Evolutionary conservation across 1,140 invertebrate species (phyloP), one percentile per base, ranked within the genome.

Genomic region (Oppia nitens): DNA sequence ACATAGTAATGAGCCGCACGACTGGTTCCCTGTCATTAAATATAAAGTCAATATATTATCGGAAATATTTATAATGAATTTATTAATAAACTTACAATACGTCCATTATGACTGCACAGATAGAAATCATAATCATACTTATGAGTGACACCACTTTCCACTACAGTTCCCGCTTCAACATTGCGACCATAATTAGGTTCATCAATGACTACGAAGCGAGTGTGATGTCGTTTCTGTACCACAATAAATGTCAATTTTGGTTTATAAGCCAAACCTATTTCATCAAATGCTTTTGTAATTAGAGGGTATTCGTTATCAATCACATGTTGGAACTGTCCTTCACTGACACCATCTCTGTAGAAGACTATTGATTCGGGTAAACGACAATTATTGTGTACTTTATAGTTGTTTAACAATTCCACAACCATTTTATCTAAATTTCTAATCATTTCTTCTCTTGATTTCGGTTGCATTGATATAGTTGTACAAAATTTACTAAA

Each of bases 111-210:
- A 57, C 76, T 77, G 52, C 83, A 82, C 60, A 94, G 73, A 70
- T 85, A 93, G 71, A 91, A 93, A 70, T 92, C 86, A 52, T 83
- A 74, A 64, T 86, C 79, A 1, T 76, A 78, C 0, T 84, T 82
- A 72, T 89, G 84, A 0, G 83, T 83, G 23, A 94, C 90, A 1
- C 74, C 66, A 0, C 75, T 81, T 66, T 94, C 89, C 0, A 93
- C 85, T 4, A 83, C 74, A 0, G 86, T 89, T 11, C 90, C 90
- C 1, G 87, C 81, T 26, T 79, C 79, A 0, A 92, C 84, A 68
- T 90, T 90, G 1, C 29, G 26, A 14, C 17, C 25, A 28, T 60
- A 12, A 1, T 40, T 17, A 3, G 21, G n/a, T 2, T 25, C 9
- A 4, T 60, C 14, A 17, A 6, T 49, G 23, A 53, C 51, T 25